Percentiles rank a stretch among this genome's conserved stretches.
Evolutionary conservation across 2,113 vertebrate species (phyloP).

Genomic region (Microtus ochrogaster): DNA sequence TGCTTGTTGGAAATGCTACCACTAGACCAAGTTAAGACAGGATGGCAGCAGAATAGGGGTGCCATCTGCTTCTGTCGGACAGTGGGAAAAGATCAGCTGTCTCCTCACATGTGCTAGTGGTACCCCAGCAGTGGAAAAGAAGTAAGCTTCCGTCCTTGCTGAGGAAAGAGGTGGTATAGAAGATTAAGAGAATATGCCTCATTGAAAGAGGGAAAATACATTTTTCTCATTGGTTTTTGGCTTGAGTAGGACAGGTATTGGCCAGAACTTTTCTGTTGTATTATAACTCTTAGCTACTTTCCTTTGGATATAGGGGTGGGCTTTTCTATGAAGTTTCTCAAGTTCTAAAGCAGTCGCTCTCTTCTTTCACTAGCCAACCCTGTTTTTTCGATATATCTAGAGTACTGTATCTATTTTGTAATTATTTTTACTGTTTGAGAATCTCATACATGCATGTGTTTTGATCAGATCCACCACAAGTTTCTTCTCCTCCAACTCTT

Average conservation of each 20-base stretch:
- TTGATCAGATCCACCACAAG: background rate
- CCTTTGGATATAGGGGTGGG: background rate
- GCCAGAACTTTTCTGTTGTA: constrained; percentile 15
- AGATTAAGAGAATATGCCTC: background rate
- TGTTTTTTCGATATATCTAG: background rate
- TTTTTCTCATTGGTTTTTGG: constrained; percentile 23
- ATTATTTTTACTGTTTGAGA: background rate
- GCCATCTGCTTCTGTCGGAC: background rate
- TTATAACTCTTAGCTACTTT: background rate
- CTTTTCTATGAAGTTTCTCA: constrained; percentile 1
- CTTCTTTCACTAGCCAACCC: background rate
- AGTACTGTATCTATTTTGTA: background rate
- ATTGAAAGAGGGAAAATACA: background rate
- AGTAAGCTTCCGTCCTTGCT: background rate
- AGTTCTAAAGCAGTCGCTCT: background rate
- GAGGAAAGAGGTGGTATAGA: background rate
- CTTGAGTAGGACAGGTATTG: background rate
- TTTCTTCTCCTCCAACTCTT: background rate
- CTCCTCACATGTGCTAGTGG: background rate
- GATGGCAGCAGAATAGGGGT: constrained; percentile 20
- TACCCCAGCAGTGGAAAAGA: background rate
- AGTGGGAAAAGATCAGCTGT: background rate
- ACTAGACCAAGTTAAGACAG: background rate
- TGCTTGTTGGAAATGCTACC: background rate
- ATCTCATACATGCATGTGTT: background rate